A percentile compares a stretch with the other conserved stretches of the same genome.
phyloP scores from a whole-genome alignment of 64 coral and sea anemone genomes.

The Dendrophyllia cribrosa region DNA sequence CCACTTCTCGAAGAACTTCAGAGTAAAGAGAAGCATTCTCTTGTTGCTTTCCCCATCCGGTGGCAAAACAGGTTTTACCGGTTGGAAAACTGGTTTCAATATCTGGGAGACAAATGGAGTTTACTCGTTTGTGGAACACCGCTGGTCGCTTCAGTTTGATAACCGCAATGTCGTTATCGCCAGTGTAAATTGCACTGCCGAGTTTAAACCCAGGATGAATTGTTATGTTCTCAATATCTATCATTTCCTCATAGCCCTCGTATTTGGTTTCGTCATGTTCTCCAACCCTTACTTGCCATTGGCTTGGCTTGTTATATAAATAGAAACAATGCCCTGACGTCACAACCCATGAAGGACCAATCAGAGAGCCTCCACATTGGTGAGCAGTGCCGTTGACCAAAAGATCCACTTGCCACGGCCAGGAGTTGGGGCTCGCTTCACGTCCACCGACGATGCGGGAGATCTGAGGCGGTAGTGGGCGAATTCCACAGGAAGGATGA shows the following conservation, averaged over 20 bases:
- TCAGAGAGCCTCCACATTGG: slow-evolving; percentile 69
- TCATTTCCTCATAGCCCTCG: slow-evolving; percentile 83
- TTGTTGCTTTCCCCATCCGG: slow-evolving; percentile 88
- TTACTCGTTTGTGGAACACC: slow-evolving; percentile 76
- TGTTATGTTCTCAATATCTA: slow-evolving; percentile 54
- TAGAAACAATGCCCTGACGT: slow-evolving; percentile 86
- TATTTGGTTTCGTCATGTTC: slow-evolving; percentile 77
- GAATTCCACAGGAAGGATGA: slow-evolving; percentile 56
- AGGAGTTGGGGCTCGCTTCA: slow-evolving; percentile 61
- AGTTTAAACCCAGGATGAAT: slow-evolving; percentile 52
- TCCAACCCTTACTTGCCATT: slow-evolving; percentile 77
- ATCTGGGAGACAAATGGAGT: slow-evolving; percentile 76
- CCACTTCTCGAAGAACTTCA: slow-evolving; percentile 74
- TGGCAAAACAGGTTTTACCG: slow-evolving; percentile 78
- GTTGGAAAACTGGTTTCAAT: slow-evolving; percentile 59
- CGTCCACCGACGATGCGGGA: slow-evolving; percentile 66
- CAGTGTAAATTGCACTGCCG: slow-evolving; percentile 3
- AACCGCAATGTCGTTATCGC: slow-evolving; percentile 90
- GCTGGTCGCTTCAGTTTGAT: slow-evolving; percentile 89
- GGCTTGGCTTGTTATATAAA: slow-evolving; percentile 36
- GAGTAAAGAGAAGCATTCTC: slow-evolving; percentile 55
- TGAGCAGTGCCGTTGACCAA: slow-evolving; percentile 46
- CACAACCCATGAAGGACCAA: slow-evolving; percentile 78
- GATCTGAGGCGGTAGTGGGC: slow-evolving; percentile 2
- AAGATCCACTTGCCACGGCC: slow-evolving; percentile 84